phyloP scores from a whole-genome alignment of 2,888 invertebrate species.

The Sacculina carcini region DNA sequence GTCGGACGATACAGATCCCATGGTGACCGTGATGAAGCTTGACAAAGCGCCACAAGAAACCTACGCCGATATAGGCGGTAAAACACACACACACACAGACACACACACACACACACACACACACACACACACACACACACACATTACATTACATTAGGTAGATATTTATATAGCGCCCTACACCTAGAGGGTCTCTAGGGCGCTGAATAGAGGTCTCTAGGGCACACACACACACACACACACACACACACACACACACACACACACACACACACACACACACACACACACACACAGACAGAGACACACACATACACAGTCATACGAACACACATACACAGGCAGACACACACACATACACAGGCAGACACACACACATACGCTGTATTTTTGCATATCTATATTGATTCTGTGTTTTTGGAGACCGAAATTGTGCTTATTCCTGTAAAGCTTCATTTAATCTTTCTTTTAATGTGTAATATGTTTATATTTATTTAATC shows the following conservation, averaged over 20 bases:
- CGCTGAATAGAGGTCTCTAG: too few species aligned
- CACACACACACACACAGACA: conserved; percentile 1
- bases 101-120: neutral
- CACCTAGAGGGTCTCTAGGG: too few species aligned
- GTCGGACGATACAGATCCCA: conserved; percentile 97
- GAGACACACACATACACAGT: neutral
- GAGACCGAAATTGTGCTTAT: neutral
- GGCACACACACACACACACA: neutral
- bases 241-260: neutral
- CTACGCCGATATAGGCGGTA: conserved; percentile 90
- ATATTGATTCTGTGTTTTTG: too few species aligned
- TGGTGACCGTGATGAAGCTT: conserved; percentile 99
- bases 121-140: neutral
- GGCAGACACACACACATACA: too few species aligned
- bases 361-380: too few species aligned
- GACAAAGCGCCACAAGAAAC: conserved; percentile 99
- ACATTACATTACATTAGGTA: too few species aligned
- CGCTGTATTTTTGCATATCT: too few species aligned
- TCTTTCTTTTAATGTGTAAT: neutral
- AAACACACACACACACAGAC: conserved; percentile 6
- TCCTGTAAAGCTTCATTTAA: neutral
- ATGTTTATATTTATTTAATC: neutral
- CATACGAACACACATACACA: too few species aligned
- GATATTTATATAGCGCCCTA: too few species aligned
- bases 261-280: neutral